Evolutionary conservation across 2,797 vertebrate genomes (phyloP).

Genomic region (Siniperca scherzeri): DNA sequence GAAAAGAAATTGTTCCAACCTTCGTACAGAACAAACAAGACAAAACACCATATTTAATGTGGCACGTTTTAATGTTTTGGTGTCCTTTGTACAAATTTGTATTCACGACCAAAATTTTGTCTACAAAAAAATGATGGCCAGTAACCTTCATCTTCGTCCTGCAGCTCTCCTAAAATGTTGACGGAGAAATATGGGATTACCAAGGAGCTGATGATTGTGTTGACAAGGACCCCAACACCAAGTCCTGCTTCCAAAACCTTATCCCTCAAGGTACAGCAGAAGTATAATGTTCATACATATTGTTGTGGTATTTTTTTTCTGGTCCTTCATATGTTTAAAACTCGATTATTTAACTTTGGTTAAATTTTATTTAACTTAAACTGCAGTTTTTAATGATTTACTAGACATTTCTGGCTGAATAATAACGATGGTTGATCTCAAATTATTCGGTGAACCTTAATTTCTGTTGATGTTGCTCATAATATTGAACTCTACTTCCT

Average conservation of each 20-base stretch:
- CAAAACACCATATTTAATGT: background rate
- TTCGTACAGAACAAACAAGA: background rate
- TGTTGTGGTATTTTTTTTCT: too few species aligned
- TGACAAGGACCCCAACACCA: conserved; percentile 50
- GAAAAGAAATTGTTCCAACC: background rate
- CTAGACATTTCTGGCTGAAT: background rate
- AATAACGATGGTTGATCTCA: background rate
- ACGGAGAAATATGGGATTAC: conserved; percentile 43
- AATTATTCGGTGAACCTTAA: background rate
- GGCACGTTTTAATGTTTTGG: too few species aligned
- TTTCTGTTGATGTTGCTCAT: background rate
- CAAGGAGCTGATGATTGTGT: conserved; percentile 58
- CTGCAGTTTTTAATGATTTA: background rate
- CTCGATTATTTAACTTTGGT: background rate
- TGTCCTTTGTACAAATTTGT: background rate
- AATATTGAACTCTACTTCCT: background rate
- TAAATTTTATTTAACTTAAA: background rate
- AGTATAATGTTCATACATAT: background rate
- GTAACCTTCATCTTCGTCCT: background rate
- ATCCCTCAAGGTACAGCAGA: conserved; percentile 51
- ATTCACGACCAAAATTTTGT: background rate
- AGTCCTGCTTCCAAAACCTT: conserved; percentile 15
- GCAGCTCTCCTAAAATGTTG: conserved; percentile 58
- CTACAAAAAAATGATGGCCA: background rate
- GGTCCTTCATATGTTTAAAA: background rate